Evolutionary conservation across 2,113 vertebrate genomes (phyloP).

Genomic region (Meles meles): DNA sequence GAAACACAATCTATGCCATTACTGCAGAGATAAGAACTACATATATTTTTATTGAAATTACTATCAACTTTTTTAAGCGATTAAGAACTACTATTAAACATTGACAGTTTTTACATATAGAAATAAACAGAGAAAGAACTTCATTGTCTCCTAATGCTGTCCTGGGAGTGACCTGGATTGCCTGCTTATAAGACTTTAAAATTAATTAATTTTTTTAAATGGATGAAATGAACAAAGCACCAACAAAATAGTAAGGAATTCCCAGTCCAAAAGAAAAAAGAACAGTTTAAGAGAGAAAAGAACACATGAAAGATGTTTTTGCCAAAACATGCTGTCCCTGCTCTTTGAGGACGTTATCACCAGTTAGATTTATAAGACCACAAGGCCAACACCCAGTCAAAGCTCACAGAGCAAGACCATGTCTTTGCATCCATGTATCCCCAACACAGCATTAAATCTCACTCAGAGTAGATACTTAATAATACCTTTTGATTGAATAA

Average conservation of each 20-base stretch:
- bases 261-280: not conserved
- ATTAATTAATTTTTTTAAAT: not conserved
- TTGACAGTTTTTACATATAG: not conserved
- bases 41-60: not conserved
- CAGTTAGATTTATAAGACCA: not conserved
- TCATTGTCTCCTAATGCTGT: not conserved
- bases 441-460: not conserved
- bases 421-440: not conserved
- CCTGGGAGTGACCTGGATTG: not conserved
- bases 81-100: not conserved
- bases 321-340: not conserved
- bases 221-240: not conserved
- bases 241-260: not conserved
- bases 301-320: not conserved
- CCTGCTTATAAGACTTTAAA: not conserved
- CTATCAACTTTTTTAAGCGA: not conserved
- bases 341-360: not conserved
- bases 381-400: not conserved
- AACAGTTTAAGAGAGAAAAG: not conserved
- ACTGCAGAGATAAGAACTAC: not conserved
- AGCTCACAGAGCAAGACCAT: not conserved
- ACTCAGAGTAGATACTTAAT: not conserved
- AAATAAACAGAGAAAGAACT: not conserved
- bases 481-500: not conserved
- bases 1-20: not conserved